Evolutionary conservation across 2,113 vertebrate species (phyloP), one percentile per base, ranked within the genome.

Genomic region (Odocoileus virginianus): DNA sequence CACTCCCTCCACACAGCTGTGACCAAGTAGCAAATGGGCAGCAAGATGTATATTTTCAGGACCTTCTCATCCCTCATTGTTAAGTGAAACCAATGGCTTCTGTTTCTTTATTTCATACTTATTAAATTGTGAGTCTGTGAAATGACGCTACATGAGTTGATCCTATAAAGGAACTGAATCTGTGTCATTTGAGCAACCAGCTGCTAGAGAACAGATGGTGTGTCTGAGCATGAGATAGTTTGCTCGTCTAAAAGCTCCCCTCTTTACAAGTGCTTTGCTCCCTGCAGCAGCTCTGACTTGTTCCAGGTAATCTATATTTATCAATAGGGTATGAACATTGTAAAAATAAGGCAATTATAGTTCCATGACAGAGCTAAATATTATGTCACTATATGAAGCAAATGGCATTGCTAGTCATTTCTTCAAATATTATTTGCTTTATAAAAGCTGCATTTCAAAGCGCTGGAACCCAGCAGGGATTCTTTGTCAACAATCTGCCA

Each of bases 331-430:
- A 95, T 40, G 98, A 98, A 98, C 93, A 96, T 88, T 95, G 85
- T 97, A 98, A 98, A 99, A 99, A 98, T 98, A 98, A 98, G 97
- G 95, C 97, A 98, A 98, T 98, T 98, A 98, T 96, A 92, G 98
- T 98, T 98, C 95, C 94, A 97, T 98, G 98, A 97, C 97, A 98
- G 98, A 98, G 87, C 95, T 98, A 98, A 99, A 99, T 98, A 99
- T 99, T 99, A 95, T 98, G 99, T 98, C 98, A 99, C 98, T 97
- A 91, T 98, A 97, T 95, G 97, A 97, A 98, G 97, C 30, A 97
- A 98, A 97, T 97, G 95, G 93, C 89, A 98, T 95, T 98, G 96
- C 97, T 98, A 95, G 93, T 97, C 45, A 85, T 98, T 98, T 98
- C 96, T 98, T 76, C 71, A 96, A 96, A 98, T 98, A 97, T 97